Conservation (phyloP, 2,797 vertebrate species). For the Eurystomus glaucurus region DNA sequence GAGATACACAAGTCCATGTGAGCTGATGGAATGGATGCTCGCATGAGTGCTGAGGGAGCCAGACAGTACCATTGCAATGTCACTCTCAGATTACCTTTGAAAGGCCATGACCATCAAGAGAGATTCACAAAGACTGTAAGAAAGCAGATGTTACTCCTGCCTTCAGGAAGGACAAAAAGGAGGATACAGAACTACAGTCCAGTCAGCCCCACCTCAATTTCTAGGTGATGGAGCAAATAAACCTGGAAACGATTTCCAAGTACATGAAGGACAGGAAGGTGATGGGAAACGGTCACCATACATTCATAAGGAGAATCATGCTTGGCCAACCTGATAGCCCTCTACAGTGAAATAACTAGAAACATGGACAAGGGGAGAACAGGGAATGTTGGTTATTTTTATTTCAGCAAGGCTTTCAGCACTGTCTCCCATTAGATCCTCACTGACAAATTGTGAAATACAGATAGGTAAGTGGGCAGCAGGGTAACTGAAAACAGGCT, state of each 20-base stretch:
- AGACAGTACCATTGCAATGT: neutral
- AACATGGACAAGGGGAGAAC: neutral
- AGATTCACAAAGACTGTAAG: neutral
- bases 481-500: neutral
- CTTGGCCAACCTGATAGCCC: neutral
- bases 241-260: neutral
- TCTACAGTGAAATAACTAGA: neutral
- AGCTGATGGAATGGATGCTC: neutral
- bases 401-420: neutral
- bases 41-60: neutral
- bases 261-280: neutral
- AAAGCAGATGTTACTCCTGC: neutral
- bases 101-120: neutral
- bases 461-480: neutral
- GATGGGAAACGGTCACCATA: neutral
- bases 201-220: neutral
- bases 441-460: neutral
- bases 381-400: neutral
- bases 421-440: neutral
- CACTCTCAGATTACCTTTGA: neutral
- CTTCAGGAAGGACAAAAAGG: neutral
- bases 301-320: neutral
- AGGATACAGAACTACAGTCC: neutral
- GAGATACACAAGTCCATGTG: accelerated
- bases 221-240: neutral